A percentile compares a stretch with the other conserved stretches of the same genome.
phyloP scores from a whole-genome alignment of 2,888 invertebrate genomes.

The Ormyrus pomaceus region DNA sequence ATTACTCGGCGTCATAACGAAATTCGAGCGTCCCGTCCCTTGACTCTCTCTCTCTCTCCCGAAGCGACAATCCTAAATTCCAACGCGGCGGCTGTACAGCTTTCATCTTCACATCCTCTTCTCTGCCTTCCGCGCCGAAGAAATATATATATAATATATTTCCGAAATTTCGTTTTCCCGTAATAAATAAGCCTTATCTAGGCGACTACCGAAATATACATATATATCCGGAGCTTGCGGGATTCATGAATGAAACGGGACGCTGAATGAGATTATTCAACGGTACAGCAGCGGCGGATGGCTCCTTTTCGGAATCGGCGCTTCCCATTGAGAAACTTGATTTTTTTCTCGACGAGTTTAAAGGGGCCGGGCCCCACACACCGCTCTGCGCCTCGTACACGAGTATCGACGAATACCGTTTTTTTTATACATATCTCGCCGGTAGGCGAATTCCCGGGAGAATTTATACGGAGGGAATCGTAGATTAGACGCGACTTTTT shows the following conservation, averaged over 20 bases:
- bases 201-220: background rate
- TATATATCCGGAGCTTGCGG: conserved; percentile 16
- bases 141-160: no score
- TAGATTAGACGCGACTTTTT: no score
- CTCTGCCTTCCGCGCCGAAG: background rate
- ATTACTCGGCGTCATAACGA: conserved; percentile 14
- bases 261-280: conserved; percentile 45
- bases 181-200: background rate
- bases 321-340: conserved; percentile 47
- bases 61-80: conserved; percentile 48
- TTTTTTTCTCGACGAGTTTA: conserved; percentile 40
- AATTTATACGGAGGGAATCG: conserved; percentile 14
- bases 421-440: conserved; percentile 9
- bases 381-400: background rate
- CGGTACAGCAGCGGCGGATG: conserved; percentile 33
- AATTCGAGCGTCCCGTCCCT: conserved; percentile 5
- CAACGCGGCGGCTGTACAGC: conserved; percentile 13
- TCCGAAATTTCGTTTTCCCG: background rate
- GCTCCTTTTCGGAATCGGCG: conserved; percentile 9
- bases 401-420: conserved; percentile 49
- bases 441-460: conserved; percentile 26
- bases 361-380: background rate
- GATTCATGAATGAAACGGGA: conserved; percentile 53
- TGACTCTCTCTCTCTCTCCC: background rate
- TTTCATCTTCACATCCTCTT: conserved; percentile 20